Base-by-base conservation (phyloP, 92 coral and sea anemone species). In the Isaurus tuberculatus region DNA sequence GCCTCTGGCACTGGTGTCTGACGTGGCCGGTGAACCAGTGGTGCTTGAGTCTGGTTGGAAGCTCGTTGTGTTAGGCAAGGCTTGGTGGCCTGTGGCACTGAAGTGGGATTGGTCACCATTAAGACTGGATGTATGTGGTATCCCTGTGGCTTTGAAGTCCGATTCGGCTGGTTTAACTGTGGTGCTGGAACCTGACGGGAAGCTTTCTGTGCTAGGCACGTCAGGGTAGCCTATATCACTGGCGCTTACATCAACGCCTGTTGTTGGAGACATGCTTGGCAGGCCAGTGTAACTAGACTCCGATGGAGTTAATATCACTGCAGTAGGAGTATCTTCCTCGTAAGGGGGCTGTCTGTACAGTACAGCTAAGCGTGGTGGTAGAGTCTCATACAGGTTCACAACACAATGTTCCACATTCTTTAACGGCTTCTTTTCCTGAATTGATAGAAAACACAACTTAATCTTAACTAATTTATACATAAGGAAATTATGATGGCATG, bases 301-400 rank as follows among this genome's bases (percentile, higher is more conserved):
- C 6, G 70, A 20, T 42, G 82, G 82, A 15, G 33, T 31, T 27
- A 77, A 1, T 10, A 57, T 37, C 51, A 77, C 69, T 15, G 80
- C 44, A 30, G 53, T 74, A 36, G 65, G 82, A 33, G 70, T 53
- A 34, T 77, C 70, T 5, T 29, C 36, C 69, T 65, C 82, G 16
- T 33, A 43, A 8, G 82, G 51, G 14, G 82, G 70, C 11, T 57
- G 53, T 58, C 82, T 60, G n/a, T 57, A 57, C 69, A 60, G 20
- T 2, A 77, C 82, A 16, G 69, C 82, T 22, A 15, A 20, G 31
- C 44, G 4, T 0, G 82, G 48, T 14, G 82, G 82, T 7, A 77
- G 33, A 40, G 19, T 34, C 5, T 40, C 44, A 27, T 77, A 60
- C 69, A 77, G 66, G 17, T 77, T 77, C 34, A 77, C 16, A 37